Conservation (phyloP, 2,888 invertebrate species). For the Parnassius mnemosyne region DNA sequence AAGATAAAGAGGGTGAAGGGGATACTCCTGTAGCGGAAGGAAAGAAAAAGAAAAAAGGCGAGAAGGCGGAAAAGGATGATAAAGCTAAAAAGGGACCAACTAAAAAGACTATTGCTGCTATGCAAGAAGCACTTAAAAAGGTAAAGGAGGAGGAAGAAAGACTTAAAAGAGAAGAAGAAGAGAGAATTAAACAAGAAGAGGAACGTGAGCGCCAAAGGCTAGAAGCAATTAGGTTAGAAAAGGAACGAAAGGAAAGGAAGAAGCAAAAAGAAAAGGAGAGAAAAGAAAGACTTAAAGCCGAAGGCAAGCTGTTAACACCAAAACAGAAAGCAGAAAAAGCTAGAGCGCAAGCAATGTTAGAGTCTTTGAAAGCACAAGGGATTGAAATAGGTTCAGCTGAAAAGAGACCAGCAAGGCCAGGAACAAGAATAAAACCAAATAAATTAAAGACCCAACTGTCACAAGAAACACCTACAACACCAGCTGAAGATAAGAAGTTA, state of each 20-base stretch:
- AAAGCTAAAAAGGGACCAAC: conserved; percentile 86
- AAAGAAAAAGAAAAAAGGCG: conserved; percentile 72
- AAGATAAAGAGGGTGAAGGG: conserved; percentile 52
- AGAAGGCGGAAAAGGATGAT: conserved; percentile 79
- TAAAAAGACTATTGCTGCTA: conserved; percentile 92
- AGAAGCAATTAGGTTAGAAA: conserved; percentile 89
- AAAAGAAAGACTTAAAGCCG: conserved; percentile 96
- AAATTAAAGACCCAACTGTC: conserved; percentile 85
- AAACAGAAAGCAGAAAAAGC: conserved; percentile 96
- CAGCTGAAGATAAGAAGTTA: conserved; percentile 69
- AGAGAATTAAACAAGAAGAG: conserved; percentile 86
- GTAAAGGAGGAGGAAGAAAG: conserved; percentile 94
- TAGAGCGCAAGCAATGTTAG: conserved; percentile 93
- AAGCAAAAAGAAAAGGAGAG: conserved; percentile 96
- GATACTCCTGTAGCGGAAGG: conserved; percentile 59
- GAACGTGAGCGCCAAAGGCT: conserved; percentile 86
- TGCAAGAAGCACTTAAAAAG: conserved; percentile 95
- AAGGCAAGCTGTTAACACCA: conserved; percentile 95
- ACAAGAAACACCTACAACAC: conserved; percentile 74
- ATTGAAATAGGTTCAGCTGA: conserved; percentile 88
- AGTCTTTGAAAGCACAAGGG: conserved; percentile 94
- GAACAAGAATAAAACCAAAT: conserved; percentile 87
- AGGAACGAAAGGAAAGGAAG: conserved; percentile 92
- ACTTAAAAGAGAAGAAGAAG: conserved; percentile 87
- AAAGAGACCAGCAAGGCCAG: conserved; percentile 82